phyloP scores from a whole-genome alignment of 64 coral and sea anemone genomes.

The Pachyseris speciosa region DNA sequence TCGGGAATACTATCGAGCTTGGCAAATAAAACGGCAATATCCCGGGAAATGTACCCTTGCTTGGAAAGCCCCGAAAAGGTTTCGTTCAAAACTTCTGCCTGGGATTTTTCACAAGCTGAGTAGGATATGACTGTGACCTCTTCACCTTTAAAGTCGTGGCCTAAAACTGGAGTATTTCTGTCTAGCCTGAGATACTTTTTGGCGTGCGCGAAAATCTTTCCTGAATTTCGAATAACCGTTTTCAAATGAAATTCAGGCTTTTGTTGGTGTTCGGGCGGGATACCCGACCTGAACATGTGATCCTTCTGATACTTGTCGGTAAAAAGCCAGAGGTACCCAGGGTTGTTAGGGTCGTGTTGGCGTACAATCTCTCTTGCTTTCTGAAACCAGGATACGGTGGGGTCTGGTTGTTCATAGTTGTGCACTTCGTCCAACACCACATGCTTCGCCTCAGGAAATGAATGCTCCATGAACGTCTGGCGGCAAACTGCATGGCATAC shows the following conservation, averaged over 20 bases:
- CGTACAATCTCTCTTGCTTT: not conserved
- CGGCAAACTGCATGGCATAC: not conserved
- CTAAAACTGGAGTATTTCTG: not conserved
- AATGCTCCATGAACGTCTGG: not conserved
- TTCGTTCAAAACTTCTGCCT: not conserved
- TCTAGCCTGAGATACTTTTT: not conserved
- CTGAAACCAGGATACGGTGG: not conserved
- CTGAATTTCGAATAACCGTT: slow-evolving; percentile 45
- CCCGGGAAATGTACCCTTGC: not conserved
- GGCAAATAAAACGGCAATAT: slow-evolving; percentile 25
- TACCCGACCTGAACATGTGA: not conserved
- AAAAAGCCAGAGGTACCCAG: slow-evolving; percentile 51
- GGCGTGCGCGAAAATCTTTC: no score
- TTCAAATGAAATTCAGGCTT: not conserved
- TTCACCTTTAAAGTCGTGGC: slow-evolving; percentile 47
- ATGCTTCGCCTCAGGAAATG: not conserved
- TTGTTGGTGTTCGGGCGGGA: not conserved
- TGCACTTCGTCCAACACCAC: not conserved
- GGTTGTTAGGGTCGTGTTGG: not conserved
- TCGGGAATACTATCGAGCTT: not conserved
- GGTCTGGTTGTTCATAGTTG: not conserved
- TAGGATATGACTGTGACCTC: not conserved
- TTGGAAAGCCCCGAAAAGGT: not conserved
- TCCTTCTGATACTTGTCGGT: not conserved
- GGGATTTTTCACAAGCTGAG: not conserved